A percentile compares a stretch with the other conserved stretches of the same genome.
Evolutionary conservation across 1,140 invertebrate genomes (phyloP).

Genomic region (Penaeus indicus): DNA sequence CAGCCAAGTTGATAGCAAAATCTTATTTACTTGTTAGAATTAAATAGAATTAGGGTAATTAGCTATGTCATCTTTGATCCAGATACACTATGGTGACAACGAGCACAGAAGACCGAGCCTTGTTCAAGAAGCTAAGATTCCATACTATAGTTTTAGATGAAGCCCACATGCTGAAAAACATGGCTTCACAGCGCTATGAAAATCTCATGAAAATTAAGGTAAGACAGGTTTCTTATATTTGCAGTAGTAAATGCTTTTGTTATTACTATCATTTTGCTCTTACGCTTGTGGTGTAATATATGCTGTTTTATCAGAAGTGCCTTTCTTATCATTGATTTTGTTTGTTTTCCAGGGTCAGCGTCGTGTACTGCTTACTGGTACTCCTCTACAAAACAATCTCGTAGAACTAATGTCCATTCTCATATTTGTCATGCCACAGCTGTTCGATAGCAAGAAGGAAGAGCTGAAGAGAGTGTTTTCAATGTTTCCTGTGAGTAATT

Average conservation of each 20-base stretch:
- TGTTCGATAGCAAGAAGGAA: slow-evolving; percentile 90
- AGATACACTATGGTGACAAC: slow-evolving; percentile 85
- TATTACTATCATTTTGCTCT: slow-evolving; percentile 17
- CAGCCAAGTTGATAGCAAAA: neutral
- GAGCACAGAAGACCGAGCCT: slow-evolving; percentile 87
- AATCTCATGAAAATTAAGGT: slow-evolving; percentile 90
- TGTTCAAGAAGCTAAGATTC: slow-evolving; percentile 90
- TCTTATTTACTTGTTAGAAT: neutral
- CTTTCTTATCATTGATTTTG: neutral
- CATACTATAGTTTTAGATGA: slow-evolving; percentile 97
- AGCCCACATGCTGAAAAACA: slow-evolving; percentile 98
- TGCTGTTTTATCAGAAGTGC: too few relatives aligned
- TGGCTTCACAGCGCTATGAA: slow-evolving; percentile 91
- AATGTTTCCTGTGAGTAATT: slow-evolving; percentile 71
- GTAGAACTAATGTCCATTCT: slow-evolving; percentile 95
- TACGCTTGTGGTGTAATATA: neutral
- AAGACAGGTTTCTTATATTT: slow-evolving; percentile 60
- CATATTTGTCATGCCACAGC: slow-evolving; percentile 95
- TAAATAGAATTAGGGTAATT: neutral
- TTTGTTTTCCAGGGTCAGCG: slow-evolving; percentile 78
- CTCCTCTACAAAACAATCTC: slow-evolving; percentile 95
- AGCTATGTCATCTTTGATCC: slow-evolving; percentile 36
- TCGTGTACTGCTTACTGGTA: slow-evolving; percentile 89
- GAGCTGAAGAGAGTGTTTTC: slow-evolving; percentile 89
- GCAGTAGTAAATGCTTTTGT: neutral